Conservation (phyloP, 2,797 vertebrate genomes). For the Eulemur albifrons region DNA sequence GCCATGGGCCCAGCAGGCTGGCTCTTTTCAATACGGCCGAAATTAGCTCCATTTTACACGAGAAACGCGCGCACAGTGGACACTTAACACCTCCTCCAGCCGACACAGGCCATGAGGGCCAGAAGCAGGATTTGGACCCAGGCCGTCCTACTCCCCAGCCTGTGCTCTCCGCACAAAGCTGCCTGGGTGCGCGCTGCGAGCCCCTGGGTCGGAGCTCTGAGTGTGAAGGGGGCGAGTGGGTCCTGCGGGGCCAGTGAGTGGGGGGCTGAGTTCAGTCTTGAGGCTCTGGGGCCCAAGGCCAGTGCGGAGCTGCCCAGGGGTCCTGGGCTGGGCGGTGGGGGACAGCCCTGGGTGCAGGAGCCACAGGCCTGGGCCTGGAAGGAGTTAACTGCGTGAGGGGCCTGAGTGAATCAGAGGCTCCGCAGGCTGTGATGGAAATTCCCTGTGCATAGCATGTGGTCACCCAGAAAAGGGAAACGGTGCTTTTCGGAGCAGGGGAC, state of each 20-base stretch:
- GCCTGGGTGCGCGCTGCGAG: rapidly evolving
- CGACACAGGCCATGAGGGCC: neutral
- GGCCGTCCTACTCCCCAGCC: neutral
- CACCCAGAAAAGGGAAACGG: constrained; percentile 88
- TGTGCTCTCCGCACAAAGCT: neutral
- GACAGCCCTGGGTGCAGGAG: neutral
- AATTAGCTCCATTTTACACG: neutral
- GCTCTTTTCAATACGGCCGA: neutral
- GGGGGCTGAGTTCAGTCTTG: neutral
- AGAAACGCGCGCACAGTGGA: neutral
- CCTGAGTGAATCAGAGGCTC: constrained; percentile 87
- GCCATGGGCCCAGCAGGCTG: rapidly evolving
- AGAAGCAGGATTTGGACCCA: neutral
- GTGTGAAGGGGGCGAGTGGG: rapidly evolving
- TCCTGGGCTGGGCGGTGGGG: constrained; percentile 40
- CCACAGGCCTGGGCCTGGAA: constrained; percentile 67
- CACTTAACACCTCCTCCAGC: neutral
- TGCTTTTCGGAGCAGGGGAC: constrained; percentile 85
- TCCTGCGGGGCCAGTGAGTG: too few species aligned
- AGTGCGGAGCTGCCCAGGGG: neutral
- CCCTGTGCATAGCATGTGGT: constrained; percentile 86
- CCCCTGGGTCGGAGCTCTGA: neutral
- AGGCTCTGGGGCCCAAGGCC: neutral
- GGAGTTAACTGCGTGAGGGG: constrained; percentile 84
- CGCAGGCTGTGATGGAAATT: constrained; percentile 85